Conservation (phyloP, 1,140 invertebrate species). For the Xylocopa sonorina region DNA sequence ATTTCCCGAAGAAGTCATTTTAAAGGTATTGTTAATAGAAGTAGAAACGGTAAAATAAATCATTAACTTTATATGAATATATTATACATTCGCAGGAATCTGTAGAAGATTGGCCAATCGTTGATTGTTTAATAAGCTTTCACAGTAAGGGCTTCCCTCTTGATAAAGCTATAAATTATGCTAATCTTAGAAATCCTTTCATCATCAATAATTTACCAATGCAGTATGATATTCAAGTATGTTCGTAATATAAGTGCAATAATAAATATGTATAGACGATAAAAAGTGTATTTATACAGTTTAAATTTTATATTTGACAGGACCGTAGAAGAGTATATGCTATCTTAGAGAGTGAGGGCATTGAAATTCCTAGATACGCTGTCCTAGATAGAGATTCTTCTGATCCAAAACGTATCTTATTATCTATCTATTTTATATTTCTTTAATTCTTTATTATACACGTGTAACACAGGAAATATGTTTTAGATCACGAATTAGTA, state of each 20-base stretch:
- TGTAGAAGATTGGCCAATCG: constrained; percentile 98
- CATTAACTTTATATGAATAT: too few species aligned
- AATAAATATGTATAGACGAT: not conserved
- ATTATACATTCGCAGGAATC: constrained; percentile 87
- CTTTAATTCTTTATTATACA: constrained; percentile 28
- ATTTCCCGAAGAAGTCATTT: constrained; percentile 96
- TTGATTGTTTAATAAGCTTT: constrained; percentile 99
- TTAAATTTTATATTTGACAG: constrained; percentile 77
- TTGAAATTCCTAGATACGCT: constrained; percentile 98
- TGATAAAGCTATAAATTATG: constrained; percentile 99
- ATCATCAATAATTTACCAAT: constrained; percentile 99
- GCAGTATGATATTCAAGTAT: constrained; percentile 97
- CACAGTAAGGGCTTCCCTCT: constrained; percentile 99
- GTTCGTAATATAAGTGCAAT: not conserved
- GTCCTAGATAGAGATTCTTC: constrained; percentile 96
- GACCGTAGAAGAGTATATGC: constrained; percentile 97
- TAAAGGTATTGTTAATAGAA: constrained; percentile 85
- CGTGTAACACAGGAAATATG: constrained; percentile 62
- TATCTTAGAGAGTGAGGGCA: constrained; percentile 96
- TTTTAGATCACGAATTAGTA: constrained; percentile 93
- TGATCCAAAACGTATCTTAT: constrained; percentile 91
- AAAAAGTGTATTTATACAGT: not conserved
- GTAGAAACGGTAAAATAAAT: too few species aligned
- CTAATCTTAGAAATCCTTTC: constrained; percentile 96
- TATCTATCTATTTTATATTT: constrained; percentile 23